Conservation (phyloP, 2,113 vertebrate species). For the Pterocles orientalis region DNA sequence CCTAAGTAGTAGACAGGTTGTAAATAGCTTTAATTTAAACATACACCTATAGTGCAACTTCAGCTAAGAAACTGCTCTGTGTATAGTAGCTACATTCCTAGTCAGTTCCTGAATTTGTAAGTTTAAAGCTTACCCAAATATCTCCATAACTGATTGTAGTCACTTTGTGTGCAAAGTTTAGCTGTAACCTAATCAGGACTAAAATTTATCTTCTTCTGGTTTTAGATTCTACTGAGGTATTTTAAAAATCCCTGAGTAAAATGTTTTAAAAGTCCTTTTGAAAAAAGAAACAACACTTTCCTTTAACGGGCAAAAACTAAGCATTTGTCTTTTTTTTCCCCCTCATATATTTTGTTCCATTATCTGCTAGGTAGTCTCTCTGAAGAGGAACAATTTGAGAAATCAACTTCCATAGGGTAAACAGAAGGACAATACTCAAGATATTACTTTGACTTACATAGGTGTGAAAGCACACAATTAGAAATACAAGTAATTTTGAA, state of each 20-base stretch:
- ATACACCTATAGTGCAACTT: background rate
- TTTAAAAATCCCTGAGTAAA: background rate
- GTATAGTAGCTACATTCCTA: background rate
- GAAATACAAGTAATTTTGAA: background rate
- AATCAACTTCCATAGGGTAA: background rate
- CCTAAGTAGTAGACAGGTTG: background rate
- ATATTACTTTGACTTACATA: background rate
- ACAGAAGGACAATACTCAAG: background rate
- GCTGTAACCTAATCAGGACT: background rate
- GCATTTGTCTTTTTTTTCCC: background rate
- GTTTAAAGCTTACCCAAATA: background rate
- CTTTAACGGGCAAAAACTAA: background rate
- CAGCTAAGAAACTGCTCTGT: background rate
- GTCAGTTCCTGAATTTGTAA: background rate
- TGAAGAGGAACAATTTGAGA: background rate
- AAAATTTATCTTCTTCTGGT: background rate
- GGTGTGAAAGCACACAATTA: background rate
- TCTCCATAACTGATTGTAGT: background rate
- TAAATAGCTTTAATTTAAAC: background rate
- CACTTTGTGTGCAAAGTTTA: background rate
- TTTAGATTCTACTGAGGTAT: background rate
- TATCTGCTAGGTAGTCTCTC: background rate
- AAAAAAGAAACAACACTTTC: background rate
- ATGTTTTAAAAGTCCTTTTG: background rate
- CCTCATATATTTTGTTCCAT: background rate